These are phyloP conservation scores for Lithophane socia DNA, from an alignment of 2,888 invertebrate genomes.

Conservation along the genomic window DNA sequence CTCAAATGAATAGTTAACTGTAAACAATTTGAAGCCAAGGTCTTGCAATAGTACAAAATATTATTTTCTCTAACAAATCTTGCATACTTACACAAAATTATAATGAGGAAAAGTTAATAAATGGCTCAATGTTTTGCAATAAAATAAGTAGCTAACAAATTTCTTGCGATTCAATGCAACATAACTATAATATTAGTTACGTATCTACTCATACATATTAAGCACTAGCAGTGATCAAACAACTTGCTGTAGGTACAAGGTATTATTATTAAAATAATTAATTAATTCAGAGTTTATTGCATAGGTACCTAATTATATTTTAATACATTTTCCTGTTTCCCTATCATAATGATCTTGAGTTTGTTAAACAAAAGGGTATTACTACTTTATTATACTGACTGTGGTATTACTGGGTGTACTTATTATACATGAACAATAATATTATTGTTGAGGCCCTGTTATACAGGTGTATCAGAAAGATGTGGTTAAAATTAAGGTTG, in stretches of 20 bases:
- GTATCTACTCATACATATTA: neutral
- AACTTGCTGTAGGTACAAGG: neutral
- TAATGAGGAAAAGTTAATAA: neutral
- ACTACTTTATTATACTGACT: neutral
- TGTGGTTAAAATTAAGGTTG: too few species aligned
- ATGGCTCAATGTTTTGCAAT: slow-evolving; percentile 1
- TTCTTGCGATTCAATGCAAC: neutral
- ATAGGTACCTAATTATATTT: neutral
- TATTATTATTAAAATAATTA: neutral
- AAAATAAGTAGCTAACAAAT: neutral
- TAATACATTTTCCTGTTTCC: slow-evolving; percentile 11
- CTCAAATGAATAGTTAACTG: too few species aligned
- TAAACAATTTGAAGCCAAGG: neutral
- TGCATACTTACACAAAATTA: neutral
- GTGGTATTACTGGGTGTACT: neutral
- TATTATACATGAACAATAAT: neutral
- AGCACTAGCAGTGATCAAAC: neutral
- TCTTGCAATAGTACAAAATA: neutral
- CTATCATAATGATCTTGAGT: neutral
- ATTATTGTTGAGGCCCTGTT: neutral
- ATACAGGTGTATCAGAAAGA: too few species aligned
- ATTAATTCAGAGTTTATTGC: neutral
- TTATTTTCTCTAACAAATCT: neutral
- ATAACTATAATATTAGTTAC: neutral
- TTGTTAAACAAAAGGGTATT: neutral